A percentile compares a stretch with the other conserved stretches of the same genome.
These are phyloP conservation scores for Crepidodera aurea DNA, from an alignment of 2,888 invertebrate genomes.

Conservation along the genomic window DNA sequence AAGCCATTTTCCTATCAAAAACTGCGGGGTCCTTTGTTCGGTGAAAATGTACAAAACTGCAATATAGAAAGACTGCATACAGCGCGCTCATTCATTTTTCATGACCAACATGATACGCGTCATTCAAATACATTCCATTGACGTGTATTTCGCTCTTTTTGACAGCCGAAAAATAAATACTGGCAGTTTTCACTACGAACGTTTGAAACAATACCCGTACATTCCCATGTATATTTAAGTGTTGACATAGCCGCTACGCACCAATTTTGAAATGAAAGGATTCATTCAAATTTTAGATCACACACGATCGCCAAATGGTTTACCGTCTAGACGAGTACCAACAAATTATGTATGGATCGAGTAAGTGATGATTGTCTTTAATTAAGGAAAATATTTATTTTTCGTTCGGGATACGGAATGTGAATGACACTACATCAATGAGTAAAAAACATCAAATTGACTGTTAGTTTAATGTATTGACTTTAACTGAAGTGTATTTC, in stretches of 20 bases:
- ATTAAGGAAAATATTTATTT: too few species aligned
- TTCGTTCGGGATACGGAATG: too few species aligned
- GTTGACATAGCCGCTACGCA: constrained; percentile 24
- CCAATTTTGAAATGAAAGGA: constrained; percentile 35
- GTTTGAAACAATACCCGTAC: constrained; percentile 10
- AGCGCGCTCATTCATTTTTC: neutral
- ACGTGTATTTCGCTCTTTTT: constrained; percentile 5
- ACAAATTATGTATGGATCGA: too few species aligned
- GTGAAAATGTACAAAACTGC: too few species aligned
- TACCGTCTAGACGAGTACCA: neutral
- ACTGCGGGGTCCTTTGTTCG: too few species aligned
- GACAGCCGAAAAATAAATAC: constrained; percentile 10
- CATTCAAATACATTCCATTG: neutral
- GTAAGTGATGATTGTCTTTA: too few species aligned
- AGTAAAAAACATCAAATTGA: too few species aligned
- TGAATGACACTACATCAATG: too few species aligned
- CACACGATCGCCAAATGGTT: constrained; percentile 17
- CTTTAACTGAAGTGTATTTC: too few species aligned
- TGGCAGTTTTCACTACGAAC: neutral
- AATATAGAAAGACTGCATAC: too few species aligned
- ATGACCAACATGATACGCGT: neutral
- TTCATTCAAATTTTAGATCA: constrained; percentile 34
- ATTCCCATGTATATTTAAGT: constrained; percentile 18
- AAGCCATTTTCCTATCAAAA: too few species aligned
- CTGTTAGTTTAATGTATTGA: too few species aligned